Evolutionary conservation across 1,140 invertebrate species (phyloP), one percentile per base, ranked within the genome.

Genomic region (Nixonia krombeini): DNA sequence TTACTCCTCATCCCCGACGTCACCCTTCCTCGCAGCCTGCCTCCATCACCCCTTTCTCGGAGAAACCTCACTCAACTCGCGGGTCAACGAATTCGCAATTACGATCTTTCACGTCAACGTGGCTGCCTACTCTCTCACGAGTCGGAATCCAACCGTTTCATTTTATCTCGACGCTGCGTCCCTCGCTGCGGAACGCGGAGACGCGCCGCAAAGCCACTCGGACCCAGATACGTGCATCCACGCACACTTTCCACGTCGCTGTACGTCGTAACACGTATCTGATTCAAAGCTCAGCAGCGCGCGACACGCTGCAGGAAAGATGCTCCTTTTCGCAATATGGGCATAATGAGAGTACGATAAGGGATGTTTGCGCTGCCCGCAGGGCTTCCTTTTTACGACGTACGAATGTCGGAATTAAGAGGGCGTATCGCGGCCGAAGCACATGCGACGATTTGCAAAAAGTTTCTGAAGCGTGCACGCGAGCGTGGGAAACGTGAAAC

Each of bases 31-130:
- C 26, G 38, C 42, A 40, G n/a, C 28, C 28, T 23, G 29, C 29
- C 12, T 18, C 26, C 10, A 9, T 51, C 47, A 15, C 47, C 45
- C 31, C 29, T 56, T 25, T 33, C 47, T 59, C 21, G 44, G 56
- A 59, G 63, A 65, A 67, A 77, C 70, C 75, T 74, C 72, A 81
- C 72, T 80, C 72, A 56, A 78, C 65, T 78, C 76, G 76, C 72
- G 73, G 75, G 77, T 82, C 78, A 80, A 79, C 77, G 80, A 79
- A 82, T 82, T 80, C 77, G 79, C 78, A 81, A 82, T 80, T 82
- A 81, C 79, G 73, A 81, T 79, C 77, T 79, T 79, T 80, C 70
- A 79, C 70, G 65, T 77, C 72, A 64, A 72, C 78, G 68, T 77
- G 55, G 61, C 74, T 77, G 44, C 70, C 67, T 64, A 62, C 69